Base-by-base conservation (phyloP, 2,888 invertebrate genomes). In the Spatulosminthurus flaviceps region DNA sequence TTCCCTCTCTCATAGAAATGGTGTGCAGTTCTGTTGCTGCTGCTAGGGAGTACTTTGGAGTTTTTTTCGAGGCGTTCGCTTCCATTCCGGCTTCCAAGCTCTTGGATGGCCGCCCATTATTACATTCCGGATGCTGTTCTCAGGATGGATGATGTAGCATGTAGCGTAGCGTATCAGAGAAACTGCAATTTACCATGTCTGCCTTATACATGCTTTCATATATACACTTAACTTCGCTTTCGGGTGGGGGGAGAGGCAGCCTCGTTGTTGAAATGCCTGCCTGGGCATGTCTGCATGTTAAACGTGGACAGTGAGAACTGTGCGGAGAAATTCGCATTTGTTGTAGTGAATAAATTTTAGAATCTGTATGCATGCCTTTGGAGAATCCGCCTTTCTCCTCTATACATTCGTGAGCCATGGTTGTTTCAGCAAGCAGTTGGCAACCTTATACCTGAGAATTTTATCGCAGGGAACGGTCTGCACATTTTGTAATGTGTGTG, bases 71-170 rank as follows among this genome's bases (percentile, higher is more conserved):
- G 78, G 78, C 78, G 78, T 78, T 78, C 71, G 71, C 67, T 78
- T 78, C 69, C 77, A 61, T 61, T 69, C 61, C 67, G 70, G 67
- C 69, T 29, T 51, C 51, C 28, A 61, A 71, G 71, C 66, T 72
- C 66, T 78, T 78, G 72, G 78, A 78, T 64, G 60, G 78, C 16
- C 78, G 78, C 72, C 78, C 78, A 78, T 78, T 64, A 78, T 78
- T 71, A 21, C 64, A 78, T 78, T 78, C 78, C 78, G 78, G 78
- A 78, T 78, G 78, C 71, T 72, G 64, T 78, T 41, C 72, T 78
- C 34, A 34, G 43, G 76, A 76, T 76, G 76, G 71, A 71, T 70
- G 73, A 51, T 73, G 60, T 73, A 51, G 73, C 73, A 70, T 70
- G 70, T 70, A 70, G 34, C 13, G 13, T 41, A 41, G 69, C 70